phyloP scores from a whole-genome alignment of 2,113 vertebrate species.

The Atractosteus spatula region DNA sequence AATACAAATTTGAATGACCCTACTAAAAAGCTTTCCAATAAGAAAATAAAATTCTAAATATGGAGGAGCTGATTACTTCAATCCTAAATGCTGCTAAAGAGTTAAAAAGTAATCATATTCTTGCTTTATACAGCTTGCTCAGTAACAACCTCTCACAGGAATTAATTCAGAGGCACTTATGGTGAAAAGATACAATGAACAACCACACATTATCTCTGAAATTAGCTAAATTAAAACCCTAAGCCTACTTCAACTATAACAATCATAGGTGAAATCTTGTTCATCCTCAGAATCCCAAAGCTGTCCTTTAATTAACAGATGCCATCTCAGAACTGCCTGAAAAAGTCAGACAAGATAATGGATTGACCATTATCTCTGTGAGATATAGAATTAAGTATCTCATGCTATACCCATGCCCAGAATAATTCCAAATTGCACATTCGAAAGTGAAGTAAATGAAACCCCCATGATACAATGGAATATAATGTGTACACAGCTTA shows the following conservation, averaged over 20 bases:
- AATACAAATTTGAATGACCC: too few species aligned
- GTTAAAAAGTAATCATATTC: too few species aligned
- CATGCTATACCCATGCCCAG: not conserved
- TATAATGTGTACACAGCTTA: not conserved
- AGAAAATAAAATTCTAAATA: too few species aligned
- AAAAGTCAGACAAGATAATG: not conserved
- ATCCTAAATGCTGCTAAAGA: too few species aligned
- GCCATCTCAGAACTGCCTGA: not conserved
- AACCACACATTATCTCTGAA: not conserved
- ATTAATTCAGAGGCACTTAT: not conserved
- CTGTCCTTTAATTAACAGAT: not conserved
- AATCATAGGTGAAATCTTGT: not conserved
- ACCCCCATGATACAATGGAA: not conserved
- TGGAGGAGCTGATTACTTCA: too few species aligned
- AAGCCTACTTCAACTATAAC: not conserved
- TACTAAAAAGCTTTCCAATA: too few species aligned
- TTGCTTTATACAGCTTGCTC: too few species aligned
- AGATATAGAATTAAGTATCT: not conserved
- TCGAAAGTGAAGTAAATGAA: not conserved
- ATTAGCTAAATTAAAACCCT: not conserved
- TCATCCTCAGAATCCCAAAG: not conserved
- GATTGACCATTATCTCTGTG: not conserved
- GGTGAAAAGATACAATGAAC: not conserved
- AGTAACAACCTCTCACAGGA: too few species aligned
- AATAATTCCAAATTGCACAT: not conserved